phyloP scores from a whole-genome alignment of 2,797 vertebrate species.

The Alauda arvensis region DNA sequence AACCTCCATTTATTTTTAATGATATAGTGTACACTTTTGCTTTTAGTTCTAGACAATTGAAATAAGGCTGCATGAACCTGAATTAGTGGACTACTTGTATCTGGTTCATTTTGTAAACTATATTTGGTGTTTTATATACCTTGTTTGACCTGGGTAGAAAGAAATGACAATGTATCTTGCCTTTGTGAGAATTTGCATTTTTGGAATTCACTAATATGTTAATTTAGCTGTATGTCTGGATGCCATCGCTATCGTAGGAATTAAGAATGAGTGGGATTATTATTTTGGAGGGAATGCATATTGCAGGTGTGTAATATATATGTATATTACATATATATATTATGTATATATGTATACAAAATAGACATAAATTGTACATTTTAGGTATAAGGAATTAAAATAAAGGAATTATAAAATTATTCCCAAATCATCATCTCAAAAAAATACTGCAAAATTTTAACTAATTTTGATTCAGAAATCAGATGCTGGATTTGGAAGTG shows the following conservation, averaged over 20 bases:
- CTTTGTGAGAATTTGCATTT: background rate
- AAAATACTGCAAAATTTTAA: background rate
- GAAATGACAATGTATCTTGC: background rate
- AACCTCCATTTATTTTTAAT: conserved; percentile 59
- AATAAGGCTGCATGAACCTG: background rate
- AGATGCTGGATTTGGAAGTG: background rate
- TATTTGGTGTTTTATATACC: background rate
- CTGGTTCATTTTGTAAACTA: background rate
- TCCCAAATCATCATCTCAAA: background rate
- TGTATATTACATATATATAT: too few relatives aligned
- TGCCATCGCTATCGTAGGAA: background rate
- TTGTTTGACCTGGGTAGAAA: background rate
- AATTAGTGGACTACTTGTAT: background rate
- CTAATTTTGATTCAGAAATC: background rate
- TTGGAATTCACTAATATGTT: background rate
- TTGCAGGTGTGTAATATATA: background rate
- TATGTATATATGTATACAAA: background rate
- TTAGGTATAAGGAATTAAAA: background rate
- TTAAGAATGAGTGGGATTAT: background rate
- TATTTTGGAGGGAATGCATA: background rate
- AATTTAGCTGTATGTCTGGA: background rate
- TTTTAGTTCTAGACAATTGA: conserved; percentile 34
- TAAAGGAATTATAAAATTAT: background rate
- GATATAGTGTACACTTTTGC: conserved; percentile 41
- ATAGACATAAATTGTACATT: background rate